These are phyloP conservation scores for Bursaphelenchus mucronatus DNA, from an alignment of 1,140 invertebrate species.

Conservation along the genomic window DNA sequence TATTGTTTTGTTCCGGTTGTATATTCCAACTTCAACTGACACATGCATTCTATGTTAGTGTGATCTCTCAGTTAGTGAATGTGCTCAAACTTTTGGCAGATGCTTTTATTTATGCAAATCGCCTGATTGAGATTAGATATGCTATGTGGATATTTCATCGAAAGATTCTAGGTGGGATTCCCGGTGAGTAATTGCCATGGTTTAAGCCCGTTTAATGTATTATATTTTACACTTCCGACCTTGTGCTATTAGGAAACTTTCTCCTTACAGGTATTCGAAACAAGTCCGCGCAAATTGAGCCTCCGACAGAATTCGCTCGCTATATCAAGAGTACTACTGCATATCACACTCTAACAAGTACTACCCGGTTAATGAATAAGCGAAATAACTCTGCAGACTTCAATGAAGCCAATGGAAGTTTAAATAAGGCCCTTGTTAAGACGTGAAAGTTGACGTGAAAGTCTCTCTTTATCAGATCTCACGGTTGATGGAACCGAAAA, in stretches of 20 bases:
- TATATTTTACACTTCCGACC: too few species aligned
- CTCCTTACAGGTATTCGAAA: background rate
- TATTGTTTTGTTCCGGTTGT: constrained; percentile 41
- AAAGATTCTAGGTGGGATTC: constrained; percentile 13
- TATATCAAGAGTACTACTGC: constrained; percentile 4
- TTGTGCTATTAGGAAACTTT: background rate
- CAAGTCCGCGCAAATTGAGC: background rate
- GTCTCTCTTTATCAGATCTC: too few species aligned
- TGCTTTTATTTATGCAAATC: constrained; percentile 49
- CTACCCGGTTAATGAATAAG: too few species aligned
- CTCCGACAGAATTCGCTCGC: constrained; percentile 16
- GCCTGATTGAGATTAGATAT: constrained; percentile 48
- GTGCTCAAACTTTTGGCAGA: constrained; percentile 47
- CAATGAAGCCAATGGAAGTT: too few species aligned
- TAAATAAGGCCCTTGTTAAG: too few species aligned
- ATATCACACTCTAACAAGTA: too few species aligned
- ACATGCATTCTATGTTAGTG: constrained; percentile 34
- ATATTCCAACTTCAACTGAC: constrained; percentile 31
- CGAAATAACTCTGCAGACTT: too few species aligned
- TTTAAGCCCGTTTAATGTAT: too few species aligned
- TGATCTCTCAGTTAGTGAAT: constrained; percentile 37
- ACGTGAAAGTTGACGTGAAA: too few species aligned
- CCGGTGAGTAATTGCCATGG: constrained; percentile 5
- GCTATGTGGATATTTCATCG: constrained; percentile 43
- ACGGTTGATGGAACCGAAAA: too few species aligned